These are phyloP conservation scores for Marisa cornuarietis DNA, from an alignment of 1,140 invertebrate genomes.

Conservation along the genomic window DNA sequence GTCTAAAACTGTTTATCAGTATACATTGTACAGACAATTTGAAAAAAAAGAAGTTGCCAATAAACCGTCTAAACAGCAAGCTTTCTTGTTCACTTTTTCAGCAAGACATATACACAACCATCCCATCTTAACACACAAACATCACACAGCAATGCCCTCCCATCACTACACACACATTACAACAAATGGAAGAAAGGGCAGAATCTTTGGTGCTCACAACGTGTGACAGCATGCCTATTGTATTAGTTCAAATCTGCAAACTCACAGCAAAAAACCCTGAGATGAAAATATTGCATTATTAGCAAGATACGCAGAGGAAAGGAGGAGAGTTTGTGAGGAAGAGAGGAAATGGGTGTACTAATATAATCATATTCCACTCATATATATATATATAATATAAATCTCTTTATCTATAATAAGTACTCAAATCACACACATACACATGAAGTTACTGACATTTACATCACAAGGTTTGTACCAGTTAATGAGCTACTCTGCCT, in stretches of 20 bases:
- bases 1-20: too few species aligned
- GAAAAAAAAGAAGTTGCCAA: background rate
- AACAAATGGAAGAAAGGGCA: conserved; percentile 23
- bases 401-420: too few species aligned
- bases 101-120: conserved; percentile 1
- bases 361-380: too few species aligned
- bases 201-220: conserved; percentile 24
- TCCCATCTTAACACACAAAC: background rate
- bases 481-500: too few species aligned
- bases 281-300: conserved; percentile 29
- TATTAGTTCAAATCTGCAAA: conserved; percentile 18
- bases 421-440: too few species aligned
- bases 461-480: too few species aligned
- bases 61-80: conserved; percentile 3
- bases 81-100: background rate
- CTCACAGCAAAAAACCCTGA: conserved; percentile 27
- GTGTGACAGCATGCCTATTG: conserved; percentile 23
- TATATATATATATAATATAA: too few species aligned
- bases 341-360: conserved; percentile 10
- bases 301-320: conserved; percentile 22
- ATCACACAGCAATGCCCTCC: too few species aligned
- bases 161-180: too few species aligned
- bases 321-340: conserved; percentile 2
- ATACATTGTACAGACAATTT: too few species aligned
- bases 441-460: too few species aligned